A percentile compares a stretch with the other conserved stretches of the same genome.
Evolutionary conservation across 2,888 invertebrate genomes (phyloP).

Genomic region (Pocota personata): DNA sequence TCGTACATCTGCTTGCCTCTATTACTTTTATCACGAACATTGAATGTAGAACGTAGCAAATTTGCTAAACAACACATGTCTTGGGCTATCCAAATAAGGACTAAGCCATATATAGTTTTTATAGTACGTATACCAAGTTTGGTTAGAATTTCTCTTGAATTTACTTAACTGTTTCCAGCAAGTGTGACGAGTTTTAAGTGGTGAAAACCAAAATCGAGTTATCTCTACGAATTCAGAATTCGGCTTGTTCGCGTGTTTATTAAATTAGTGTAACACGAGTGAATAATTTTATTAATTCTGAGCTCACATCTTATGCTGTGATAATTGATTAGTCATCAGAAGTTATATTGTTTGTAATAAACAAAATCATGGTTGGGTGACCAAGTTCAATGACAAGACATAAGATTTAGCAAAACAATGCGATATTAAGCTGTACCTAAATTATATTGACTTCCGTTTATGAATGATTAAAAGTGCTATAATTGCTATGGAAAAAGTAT

Average conservation of each 20-base stretch:
- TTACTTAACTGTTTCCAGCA: background rate
- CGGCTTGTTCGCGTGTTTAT: background rate
- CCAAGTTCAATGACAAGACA: conserved; percentile 9
- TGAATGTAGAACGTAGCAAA: background rate
- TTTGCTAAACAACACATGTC: background rate
- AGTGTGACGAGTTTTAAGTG: background rate
- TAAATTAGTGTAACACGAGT: conserved; percentile 1
- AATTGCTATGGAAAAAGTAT: too few relatives aligned
- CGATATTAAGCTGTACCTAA: background rate
- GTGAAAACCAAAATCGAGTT: background rate
- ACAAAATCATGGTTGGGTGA: background rate
- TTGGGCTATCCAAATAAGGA: background rate
- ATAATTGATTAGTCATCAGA: conserved; percentile 4
- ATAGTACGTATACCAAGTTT: background rate
- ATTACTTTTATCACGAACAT: background rate
- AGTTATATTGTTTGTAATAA: background rate
- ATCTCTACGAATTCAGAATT: background rate
- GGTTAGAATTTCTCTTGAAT: background rate
- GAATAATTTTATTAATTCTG: conserved; percentile 1
- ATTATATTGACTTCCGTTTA: background rate
- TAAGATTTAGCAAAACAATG: background rate
- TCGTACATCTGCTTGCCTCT: background rate
- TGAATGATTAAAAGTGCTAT: too few relatives aligned
- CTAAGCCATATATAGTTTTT: background rate
- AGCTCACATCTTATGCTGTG: background rate